Conservation (phyloP, 1,140 invertebrate species). For the Pseudobourletiella spinata region DNA sequence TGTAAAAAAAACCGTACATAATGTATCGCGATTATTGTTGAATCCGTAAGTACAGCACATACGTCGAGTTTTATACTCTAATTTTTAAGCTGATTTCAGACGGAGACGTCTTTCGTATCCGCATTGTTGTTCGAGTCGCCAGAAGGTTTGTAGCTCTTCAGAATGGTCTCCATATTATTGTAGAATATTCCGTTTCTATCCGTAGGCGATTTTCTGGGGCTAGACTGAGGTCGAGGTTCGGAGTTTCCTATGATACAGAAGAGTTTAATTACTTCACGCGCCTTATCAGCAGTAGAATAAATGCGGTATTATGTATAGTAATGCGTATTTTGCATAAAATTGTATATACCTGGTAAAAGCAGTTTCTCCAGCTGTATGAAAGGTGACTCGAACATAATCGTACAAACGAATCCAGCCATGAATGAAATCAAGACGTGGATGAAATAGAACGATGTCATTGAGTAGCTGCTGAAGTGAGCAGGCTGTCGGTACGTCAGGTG, state of each 20-base stretch:
- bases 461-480: neutral
- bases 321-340: too few relatives aligned
- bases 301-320: too few relatives aligned
- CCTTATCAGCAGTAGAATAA: neutral
- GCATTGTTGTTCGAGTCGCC: neutral
- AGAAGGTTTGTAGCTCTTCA: neutral
- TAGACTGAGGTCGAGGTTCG: neutral
- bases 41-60: neutral
- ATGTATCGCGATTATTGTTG: neutral
- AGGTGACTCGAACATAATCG: slow-evolving; percentile 26
- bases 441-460: slow-evolving; percentile 1
- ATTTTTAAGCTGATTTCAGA: too few relatives aligned
- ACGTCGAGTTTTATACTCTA: neutral
- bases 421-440: slow-evolving; percentile 16
- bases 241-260: neutral
- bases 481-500: neutral
- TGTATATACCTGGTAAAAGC: too few relatives aligned
- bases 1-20: neutral
- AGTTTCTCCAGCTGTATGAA: slow-evolving; percentile 26
- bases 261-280: neutral
- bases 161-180: neutral
- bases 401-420: slow-evolving; percentile 5
- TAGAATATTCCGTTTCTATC: slow-evolving; percentile 1
- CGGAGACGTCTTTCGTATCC: neutral
- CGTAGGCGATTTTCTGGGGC: neutral